Percentiles rank a stretch among this genome's conserved stretches.
phyloP scores from a whole-genome alignment of 2,113 vertebrate genomes.

The Peucedramus taeniatus region DNA sequence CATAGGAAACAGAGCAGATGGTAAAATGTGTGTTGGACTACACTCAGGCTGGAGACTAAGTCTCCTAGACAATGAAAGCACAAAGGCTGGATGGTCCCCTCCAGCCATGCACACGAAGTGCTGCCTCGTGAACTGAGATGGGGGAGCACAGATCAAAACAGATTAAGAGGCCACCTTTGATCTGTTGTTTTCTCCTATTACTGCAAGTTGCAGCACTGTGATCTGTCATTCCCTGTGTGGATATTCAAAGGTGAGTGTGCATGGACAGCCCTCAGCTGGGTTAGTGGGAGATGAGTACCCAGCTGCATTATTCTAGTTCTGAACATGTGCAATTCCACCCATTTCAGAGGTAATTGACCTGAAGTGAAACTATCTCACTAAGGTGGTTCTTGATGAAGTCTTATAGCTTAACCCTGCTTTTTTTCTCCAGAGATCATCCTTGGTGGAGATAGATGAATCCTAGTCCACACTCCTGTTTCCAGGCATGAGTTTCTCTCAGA shows the following conservation, averaged over 20 bases:
- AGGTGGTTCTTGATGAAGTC: neutral
- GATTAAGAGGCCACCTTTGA: constrained; percentile 1
- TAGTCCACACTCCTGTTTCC: neutral
- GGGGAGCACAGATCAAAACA: neutral
- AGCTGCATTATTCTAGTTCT: neutral
- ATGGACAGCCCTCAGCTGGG: neutral
- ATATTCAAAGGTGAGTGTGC: neutral
- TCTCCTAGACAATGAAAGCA: neutral
- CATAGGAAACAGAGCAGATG: constrained; percentile 24
- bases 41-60: neutral
- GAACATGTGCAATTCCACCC: neutral
- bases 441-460: neutral
- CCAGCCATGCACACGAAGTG: neutral
- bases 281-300: neutral
- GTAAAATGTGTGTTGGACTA: constrained; percentile 9
- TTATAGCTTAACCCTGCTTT: neutral
- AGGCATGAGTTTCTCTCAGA: neutral
- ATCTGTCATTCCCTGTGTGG: neutral
- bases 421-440: neutral
- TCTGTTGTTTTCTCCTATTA: neutral
- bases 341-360: neutral
- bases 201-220: neutral
- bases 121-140: neutral
- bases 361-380: neutral
- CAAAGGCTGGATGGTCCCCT: neutral